Conservation (phyloP, 2,797 vertebrate species). For the Molothrus aeneus region DNA sequence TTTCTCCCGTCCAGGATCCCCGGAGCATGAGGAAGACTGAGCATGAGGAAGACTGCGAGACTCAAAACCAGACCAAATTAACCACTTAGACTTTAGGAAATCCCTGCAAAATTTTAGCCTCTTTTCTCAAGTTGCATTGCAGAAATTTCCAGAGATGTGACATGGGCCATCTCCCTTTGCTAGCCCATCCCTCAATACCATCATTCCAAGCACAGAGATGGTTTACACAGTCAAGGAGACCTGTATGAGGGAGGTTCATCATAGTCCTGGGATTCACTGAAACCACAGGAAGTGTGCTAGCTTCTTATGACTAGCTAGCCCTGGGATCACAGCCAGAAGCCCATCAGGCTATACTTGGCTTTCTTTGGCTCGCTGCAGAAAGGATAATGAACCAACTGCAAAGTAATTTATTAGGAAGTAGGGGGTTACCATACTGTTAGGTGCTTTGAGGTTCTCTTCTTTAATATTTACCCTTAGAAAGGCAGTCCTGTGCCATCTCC, state of each 20-base stretch:
- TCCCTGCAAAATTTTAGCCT: background rate
- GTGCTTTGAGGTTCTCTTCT: background rate
- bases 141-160: background rate
- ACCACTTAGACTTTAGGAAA: background rate
- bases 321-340: fast-evolving
- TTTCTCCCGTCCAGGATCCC: background rate
- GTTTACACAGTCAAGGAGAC: background rate
- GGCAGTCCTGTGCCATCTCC: background rate
- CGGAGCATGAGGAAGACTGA: background rate
- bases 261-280: background rate
- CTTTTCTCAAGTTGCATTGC: background rate
- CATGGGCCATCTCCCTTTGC: background rate
- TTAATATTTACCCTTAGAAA: background rate
- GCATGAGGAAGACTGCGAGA: background rate
- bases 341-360: fast-evolving
- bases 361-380: background rate
- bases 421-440: background rate
- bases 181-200: background rate
- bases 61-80: background rate
- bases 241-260: background rate
- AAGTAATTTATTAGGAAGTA: background rate
- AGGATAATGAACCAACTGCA: background rate
- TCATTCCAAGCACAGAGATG: fast-evolving
- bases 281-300: background rate
- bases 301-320: background rate